phyloP scores from a whole-genome alignment of 2,113 vertebrate genomes.

The Oryzias woworae region DNA sequence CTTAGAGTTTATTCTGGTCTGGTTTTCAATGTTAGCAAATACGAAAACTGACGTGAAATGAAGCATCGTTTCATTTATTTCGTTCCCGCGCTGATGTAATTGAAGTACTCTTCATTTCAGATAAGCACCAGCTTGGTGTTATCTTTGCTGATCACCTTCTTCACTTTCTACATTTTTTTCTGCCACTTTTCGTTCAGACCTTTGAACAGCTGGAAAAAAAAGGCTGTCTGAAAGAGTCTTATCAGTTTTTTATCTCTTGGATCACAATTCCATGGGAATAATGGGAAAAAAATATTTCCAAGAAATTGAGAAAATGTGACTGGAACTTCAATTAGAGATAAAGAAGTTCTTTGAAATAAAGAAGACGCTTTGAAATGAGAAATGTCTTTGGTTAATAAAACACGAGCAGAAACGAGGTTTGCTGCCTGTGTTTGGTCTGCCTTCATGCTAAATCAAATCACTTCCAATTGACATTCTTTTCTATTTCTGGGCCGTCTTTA shows the following conservation, averaged over 20 bases:
- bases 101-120: conserved; percentile 21
- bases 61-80: conserved; percentile 3
- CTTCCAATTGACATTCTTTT: conserved; percentile 1
- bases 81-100: conserved; percentile 3
- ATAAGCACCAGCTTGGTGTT: conserved; percentile 32
- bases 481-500: not conserved
- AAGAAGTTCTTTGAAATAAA: conserved; percentile 22
- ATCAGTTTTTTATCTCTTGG: conserved; percentile 29
- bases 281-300: not conserved
- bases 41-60: conserved; percentile 6
- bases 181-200: conserved; percentile 14
- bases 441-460: conserved; percentile 5
- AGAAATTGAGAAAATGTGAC: conserved; percentile 10
- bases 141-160: conserved; percentile 35
- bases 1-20: conserved; percentile 30
- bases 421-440: not conserved
- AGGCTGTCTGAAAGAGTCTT: not conserved
- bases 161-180: conserved; percentile 46
- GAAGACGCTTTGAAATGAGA: not conserved
- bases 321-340: conserved; percentile 6
- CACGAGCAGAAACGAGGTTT: not conserved
- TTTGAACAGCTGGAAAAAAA: conserved; percentile 4
- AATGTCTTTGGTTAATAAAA: not conserved
- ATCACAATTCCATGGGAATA: conserved; percentile 35
- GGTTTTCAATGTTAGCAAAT: conserved; percentile 38